Evolutionary conservation across 2,888 invertebrate genomes (phyloP).

Genomic region (Zele albiditarsus): DNA sequence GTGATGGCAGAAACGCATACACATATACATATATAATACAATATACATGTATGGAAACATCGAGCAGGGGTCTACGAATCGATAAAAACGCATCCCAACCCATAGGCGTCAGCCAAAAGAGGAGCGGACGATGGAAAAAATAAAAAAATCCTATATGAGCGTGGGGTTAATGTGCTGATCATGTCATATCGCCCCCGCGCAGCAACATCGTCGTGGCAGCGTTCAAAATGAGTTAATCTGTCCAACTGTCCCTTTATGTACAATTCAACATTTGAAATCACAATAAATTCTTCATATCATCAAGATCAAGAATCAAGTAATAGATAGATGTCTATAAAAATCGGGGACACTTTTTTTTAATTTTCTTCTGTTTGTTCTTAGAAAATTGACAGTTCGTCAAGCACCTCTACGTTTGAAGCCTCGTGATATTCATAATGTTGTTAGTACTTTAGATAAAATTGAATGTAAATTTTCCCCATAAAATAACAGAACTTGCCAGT

Average conservation of each 20-base stretch:
- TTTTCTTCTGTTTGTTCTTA: too few relatives aligned
- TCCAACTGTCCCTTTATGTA: conserved; percentile 28
- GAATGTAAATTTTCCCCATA: too few relatives aligned
- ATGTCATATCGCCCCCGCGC: conserved; percentile 64
- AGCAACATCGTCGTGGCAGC: neutral
- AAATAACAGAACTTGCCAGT: too few relatives aligned
- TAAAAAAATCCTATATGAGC: conserved; percentile 60
- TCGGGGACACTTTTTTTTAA: too few relatives aligned
- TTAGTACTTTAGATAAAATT: too few relatives aligned
- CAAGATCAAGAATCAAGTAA: neutral
- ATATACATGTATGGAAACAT: conserved; percentile 54
- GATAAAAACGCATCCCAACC: conserved; percentile 73
- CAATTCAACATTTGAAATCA: neutral
- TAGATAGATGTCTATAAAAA: too few relatives aligned
- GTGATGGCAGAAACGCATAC: conserved; percentile 50
- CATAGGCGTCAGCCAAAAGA: conserved; percentile 68
- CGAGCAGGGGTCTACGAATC: conserved; percentile 69
- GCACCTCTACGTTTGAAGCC: too few relatives aligned
- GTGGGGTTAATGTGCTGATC: conserved; percentile 72
- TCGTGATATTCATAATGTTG: too few relatives aligned
- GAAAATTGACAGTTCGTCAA: too few relatives aligned
- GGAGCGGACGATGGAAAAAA: conserved; percentile 51
- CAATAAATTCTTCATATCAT: neutral
- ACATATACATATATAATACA: conserved; percentile 30
- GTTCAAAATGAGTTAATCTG: conserved; percentile 30